phyloP scores from a whole-genome alignment of 2,797 vertebrate genomes.

The Capromys pilorides region DNA sequence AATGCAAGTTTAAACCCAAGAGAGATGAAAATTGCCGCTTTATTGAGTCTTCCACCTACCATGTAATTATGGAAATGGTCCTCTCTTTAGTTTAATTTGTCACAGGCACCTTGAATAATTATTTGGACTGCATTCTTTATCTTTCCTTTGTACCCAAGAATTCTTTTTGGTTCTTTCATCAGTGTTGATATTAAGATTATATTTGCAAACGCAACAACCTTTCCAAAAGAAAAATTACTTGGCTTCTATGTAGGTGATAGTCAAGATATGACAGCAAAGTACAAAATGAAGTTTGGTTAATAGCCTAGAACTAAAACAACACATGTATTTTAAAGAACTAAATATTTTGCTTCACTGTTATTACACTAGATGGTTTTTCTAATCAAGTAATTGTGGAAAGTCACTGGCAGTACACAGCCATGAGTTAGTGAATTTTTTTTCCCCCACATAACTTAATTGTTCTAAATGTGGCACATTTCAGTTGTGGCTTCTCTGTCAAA shows the following conservation, averaged over 20 bases:
- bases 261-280: conserved; percentile 59
- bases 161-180: conserved; percentile 73
- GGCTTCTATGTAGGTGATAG: conserved; percentile 63
- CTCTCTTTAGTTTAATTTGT: conserved; percentile 63
- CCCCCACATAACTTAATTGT: conserved; percentile 32
- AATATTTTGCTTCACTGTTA: neutral
- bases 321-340: conserved; percentile 45
- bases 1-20: conserved; percentile 66
- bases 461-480: neutral
- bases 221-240: conserved; percentile 70
- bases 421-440: conserved; percentile 49
- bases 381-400: conserved; percentile 64
- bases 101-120: conserved; percentile 61
- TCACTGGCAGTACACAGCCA: neutral
- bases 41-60: conserved; percentile 36
- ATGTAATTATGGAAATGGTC: conserved; percentile 40
- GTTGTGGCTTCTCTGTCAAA: neutral
- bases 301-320: conserved; percentile 58
- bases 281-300: conserved; percentile 60
- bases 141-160: conserved; percentile 43
- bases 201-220: conserved; percentile 62
- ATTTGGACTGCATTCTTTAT: conserved; percentile 55
- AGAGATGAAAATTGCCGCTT: conserved; percentile 68
- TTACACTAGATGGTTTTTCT: conserved; percentile 40
- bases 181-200: conserved; percentile 69